Evolutionary conservation across 2,113 vertebrate genomes (phyloP), one percentile per base, ranked within the genome.

Genomic region (Hystrix brachyura): DNA sequence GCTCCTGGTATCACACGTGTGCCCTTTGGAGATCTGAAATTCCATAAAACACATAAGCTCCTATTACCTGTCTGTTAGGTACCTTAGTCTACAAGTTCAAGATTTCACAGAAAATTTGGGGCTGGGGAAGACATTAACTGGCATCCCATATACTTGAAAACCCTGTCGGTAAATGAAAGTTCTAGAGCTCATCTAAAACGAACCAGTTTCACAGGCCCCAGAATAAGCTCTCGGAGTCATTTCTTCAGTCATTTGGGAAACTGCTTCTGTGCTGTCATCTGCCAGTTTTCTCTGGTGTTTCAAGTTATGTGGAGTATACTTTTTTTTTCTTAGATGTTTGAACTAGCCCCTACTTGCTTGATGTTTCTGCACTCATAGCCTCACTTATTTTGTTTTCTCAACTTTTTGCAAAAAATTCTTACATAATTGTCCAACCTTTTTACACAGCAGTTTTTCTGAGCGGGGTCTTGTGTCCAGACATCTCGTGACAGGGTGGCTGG

Each of bases 341-440:
- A 94, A 97, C 78, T 87, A 90, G 93, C 93, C 88, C 65, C 48
- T 96, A 57, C 94, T 96, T 64, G 11, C 85, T 95, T 92, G 78
- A 46, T 92, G 89, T 65, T 84, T 96, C 89, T 87, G 62, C 11
- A 74, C 95, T 83, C 19, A 9, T 46, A 46, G 81, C 43, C 82
- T 87, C 55, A 25, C 59, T 93, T 92, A 72, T 78, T 97, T 95
- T 76, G 67, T 94, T 80, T 92, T 90, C 48, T 95, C 84, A 59
- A 53, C 59, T 92, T 95, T 97, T 97, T 95, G 87, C 43, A 96
- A 72, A 97, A 82, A 95, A 43, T 62, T 76, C 69, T 94, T 95
- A 85, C 53, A 17, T 94, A 91, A 94, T 25, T 13, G 3, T 32
- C 10, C 18, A 4, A 53, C 55, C 34, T 87, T 87, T 69, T 74